Conservation (phyloP, 2,888 invertebrate species). For the Nebria salina region DNA sequence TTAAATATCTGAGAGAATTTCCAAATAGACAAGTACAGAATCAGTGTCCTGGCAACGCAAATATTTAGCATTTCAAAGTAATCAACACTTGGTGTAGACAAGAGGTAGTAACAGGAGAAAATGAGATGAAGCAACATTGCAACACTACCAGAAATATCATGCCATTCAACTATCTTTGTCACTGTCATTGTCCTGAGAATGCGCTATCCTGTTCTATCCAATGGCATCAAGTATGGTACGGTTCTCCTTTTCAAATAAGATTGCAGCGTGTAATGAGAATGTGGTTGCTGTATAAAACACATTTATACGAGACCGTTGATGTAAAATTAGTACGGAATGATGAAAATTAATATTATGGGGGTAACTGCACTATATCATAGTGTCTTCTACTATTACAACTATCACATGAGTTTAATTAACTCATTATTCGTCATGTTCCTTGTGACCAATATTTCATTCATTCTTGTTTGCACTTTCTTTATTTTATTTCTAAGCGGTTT, state of each 20-base stretch:
- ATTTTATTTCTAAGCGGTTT: too few relatives aligned
- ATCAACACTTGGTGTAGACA: neutral
- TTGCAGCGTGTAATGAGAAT: neutral
- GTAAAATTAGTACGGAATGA: constrained; percentile 13
- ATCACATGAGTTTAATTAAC: neutral
- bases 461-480: neutral
- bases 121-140: neutral
- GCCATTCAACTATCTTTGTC: neutral
- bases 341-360: constrained; percentile 8
- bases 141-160: neutral
- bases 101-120: neutral
- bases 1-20: too few relatives aligned
- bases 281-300: neutral
- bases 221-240: neutral
- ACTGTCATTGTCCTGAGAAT: neutral
- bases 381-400: neutral
- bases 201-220: neutral
- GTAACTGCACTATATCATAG: neutral
- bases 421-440: neutral
- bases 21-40: neutral
- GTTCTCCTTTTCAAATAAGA: neutral
- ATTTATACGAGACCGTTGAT: neutral
- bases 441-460: neutral
- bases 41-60: neutral
- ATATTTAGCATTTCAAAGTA: neutral